A percentile compares a stretch with the other conserved stretches of the same genome.
Evolutionary conservation across 2,797 vertebrate species (phyloP).

Genomic region (Megaceryle alcyon): DNA sequence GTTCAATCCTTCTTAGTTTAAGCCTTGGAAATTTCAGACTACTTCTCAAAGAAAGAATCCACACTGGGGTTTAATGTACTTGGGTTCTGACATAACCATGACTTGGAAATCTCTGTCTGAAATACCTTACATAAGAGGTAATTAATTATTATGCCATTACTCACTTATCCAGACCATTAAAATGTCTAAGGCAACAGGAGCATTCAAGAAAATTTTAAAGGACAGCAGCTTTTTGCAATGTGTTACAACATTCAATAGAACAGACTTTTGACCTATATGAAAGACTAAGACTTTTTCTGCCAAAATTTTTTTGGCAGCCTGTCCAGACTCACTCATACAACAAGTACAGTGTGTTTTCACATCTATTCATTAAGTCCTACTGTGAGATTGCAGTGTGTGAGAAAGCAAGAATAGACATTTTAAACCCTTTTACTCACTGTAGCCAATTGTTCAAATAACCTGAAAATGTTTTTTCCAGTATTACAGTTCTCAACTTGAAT

Average conservation of each 20-base stretch:
- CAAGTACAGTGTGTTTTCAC: slow-evolving; percentile 39
- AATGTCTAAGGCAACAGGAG: not conserved
- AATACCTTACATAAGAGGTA: slow-evolving; percentile 49
- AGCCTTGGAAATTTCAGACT: slow-evolving; percentile 44
- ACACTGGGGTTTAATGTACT: slow-evolving; percentile 34
- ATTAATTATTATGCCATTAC: slow-evolving; percentile 57
- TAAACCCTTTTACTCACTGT: not conserved
- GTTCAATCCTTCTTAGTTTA: slow-evolving; percentile 59
- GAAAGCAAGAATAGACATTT: slow-evolving; percentile 17
- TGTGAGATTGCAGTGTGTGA: not conserved
- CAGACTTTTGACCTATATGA: slow-evolving; percentile 27
- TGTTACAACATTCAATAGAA: slow-evolving; percentile 28
- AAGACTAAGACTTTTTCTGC: not conserved
- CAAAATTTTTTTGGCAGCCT: slow-evolving; percentile 40
- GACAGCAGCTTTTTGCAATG: slow-evolving; percentile 21
- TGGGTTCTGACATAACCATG: slow-evolving; percentile 26
- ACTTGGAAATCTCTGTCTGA: slow-evolving; percentile 47
- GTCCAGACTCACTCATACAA: slow-evolving; percentile 32
- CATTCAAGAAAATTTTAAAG: slow-evolving; percentile 41
- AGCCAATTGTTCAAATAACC: not conserved
- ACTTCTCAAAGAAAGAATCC: slow-evolving; percentile 37
- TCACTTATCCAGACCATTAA: slow-evolving; percentile 42
- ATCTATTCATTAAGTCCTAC: slow-evolving; percentile 39
- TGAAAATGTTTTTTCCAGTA: not conserved
- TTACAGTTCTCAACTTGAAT: not conserved